phyloP scores from a whole-genome alignment of 2,113 vertebrate species.

The Lota lota region DNA sequence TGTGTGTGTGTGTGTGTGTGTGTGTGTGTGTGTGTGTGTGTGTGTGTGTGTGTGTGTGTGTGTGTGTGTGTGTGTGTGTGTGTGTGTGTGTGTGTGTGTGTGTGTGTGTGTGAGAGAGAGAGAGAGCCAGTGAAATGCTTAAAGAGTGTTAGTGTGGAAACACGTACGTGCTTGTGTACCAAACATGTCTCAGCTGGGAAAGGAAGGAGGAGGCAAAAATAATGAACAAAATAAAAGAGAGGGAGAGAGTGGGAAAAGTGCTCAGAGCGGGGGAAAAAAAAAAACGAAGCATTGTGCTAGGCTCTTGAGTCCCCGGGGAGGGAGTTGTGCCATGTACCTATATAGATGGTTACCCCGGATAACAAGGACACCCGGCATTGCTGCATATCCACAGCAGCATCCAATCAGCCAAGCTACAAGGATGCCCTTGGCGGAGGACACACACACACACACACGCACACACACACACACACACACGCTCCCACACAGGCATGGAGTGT shows the following conservation, averaged over 20 bases:
- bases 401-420: constrained; percentile 39
- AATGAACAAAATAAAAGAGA: too few species aligned
- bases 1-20: constrained; percentile 54
- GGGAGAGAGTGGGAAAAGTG: too few species aligned
- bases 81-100: constrained; percentile 6
- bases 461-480: constrained; percentile 7
- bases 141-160: too few species aligned
- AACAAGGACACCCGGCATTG: constrained; percentile 61
- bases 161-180: too few species aligned
- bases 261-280: neutral
- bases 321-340: constrained; percentile 50
- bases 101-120: too few species aligned
- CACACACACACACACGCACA: constrained; percentile 10
- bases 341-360: constrained; percentile 56
- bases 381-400: constrained; percentile 35
- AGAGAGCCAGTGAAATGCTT: too few species aligned
- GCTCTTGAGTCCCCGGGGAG: constrained; percentile 57
- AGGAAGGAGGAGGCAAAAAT: too few species aligned
- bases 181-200: too few species aligned
- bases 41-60: constrained; percentile 56
- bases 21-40: constrained; percentile 37
- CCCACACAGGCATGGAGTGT: constrained; percentile 23
- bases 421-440: constrained; percentile 60
- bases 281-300: constrained; percentile 40
- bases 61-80: constrained; percentile 38